Evolutionary conservation across 2,113 vertebrate genomes (phyloP).

Genomic region (Pelmatolapia mariae): DNA sequence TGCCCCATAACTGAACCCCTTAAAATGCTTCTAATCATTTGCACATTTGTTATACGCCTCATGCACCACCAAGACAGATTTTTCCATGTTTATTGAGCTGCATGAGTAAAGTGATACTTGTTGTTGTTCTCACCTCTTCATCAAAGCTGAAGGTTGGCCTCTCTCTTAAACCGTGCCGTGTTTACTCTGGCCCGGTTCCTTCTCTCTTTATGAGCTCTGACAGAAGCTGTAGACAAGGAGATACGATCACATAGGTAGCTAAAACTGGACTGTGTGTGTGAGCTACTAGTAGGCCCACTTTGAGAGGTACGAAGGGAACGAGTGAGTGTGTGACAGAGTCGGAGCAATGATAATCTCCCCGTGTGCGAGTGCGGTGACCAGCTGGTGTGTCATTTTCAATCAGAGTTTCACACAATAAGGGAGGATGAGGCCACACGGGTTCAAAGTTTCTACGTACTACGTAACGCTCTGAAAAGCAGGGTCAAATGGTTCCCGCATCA

Average conservation of each 20-base stretch:
- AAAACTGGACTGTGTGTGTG: not conserved
- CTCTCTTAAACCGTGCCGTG: not conserved
- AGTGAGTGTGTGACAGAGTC: not conserved
- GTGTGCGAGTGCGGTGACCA: not conserved
- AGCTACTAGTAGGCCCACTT: not conserved
- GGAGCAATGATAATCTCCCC: not conserved
- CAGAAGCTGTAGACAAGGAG: not conserved
- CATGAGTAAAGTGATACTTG: not conserved
- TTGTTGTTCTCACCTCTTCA: conserved; percentile 8
- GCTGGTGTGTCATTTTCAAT: not conserved
- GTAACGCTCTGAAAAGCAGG: not conserved
- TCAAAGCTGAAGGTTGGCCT: not conserved
- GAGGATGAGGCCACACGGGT: not conserved
- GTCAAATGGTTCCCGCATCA: not conserved
- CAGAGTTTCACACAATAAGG: not conserved
- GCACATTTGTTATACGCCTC: not conserved
- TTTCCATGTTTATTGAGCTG: not conserved
- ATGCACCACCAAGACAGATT: not conserved
- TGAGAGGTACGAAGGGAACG: not conserved
- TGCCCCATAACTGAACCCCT: not conserved
- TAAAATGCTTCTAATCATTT: not conserved
- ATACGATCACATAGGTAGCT: not conserved
- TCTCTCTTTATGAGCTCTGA: not conserved
- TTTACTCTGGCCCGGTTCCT: conserved; percentile 1
- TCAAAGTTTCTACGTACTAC: not conserved